These are phyloP conservation scores for Triops longicaudatus DNA, from an alignment of 1,140 invertebrate species.

Conservation along the genomic window DNA sequence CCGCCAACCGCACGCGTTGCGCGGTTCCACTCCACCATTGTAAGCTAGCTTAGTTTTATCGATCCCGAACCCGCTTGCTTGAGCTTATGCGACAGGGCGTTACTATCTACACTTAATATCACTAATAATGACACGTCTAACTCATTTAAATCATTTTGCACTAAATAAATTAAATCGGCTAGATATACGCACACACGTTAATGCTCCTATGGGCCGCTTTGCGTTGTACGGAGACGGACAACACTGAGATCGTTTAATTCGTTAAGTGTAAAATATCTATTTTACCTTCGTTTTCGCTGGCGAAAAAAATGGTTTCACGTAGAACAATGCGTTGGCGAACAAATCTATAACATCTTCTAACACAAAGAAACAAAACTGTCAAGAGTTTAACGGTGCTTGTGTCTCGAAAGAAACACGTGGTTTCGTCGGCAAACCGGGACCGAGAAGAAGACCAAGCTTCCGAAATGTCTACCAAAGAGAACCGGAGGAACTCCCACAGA, in stretches of 20 bases:
- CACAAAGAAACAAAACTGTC: too few relatives aligned
- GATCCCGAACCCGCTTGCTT: neutral
- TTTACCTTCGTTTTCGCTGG: too few relatives aligned
- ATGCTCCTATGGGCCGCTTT: neutral
- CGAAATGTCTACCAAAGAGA: neutral
- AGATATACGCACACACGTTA: neutral
- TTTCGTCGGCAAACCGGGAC: constrained; percentile 10
- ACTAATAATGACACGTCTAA: neutral
- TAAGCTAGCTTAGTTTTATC: neutral
- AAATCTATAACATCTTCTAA: too few relatives aligned
- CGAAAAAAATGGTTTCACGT: too few relatives aligned
- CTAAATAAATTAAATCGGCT: neutral
- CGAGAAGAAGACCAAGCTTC: neutral
- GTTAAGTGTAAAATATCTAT: too few relatives aligned
- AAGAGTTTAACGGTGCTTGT: neutral
- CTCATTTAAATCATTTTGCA: neutral
- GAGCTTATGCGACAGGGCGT: neutral
- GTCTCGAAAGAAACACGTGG: neutral
- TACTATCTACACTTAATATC: neutral
- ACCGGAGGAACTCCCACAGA: neutral
- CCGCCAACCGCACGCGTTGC: too few relatives aligned
- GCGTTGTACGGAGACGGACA: too few relatives aligned
- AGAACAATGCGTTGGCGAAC: too few relatives aligned
- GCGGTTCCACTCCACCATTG: too few relatives aligned
- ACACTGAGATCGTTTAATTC: too few relatives aligned